phyloP scores from a whole-genome alignment of 2,113 vertebrate genomes.

The Tyto alba region DNA sequence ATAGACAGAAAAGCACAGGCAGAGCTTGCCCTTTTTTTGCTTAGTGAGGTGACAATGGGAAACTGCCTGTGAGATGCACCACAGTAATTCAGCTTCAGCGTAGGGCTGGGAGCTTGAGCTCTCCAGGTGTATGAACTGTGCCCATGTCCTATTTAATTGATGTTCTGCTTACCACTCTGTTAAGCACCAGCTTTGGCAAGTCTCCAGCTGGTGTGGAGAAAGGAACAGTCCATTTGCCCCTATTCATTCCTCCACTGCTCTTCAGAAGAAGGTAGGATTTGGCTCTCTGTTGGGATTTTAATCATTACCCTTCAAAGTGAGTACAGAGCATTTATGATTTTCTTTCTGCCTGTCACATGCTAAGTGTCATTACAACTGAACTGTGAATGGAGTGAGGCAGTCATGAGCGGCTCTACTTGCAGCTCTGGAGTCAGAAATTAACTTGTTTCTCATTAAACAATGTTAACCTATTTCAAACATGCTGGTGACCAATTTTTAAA shows the following conservation, averaged over 20 bases:
- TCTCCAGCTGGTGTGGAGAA: neutral
- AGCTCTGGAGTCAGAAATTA: neutral
- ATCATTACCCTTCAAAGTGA: neutral
- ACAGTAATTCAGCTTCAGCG: neutral
- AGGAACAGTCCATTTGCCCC: neutral
- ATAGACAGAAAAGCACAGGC: neutral
- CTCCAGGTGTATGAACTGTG: neutral
- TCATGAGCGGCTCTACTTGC: neutral
- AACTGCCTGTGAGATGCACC: neutral
- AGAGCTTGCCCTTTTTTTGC: neutral
- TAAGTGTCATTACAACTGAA: neutral
- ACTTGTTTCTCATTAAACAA: neutral
- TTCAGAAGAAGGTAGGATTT: neutral
- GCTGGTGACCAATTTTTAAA: neutral
- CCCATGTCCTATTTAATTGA: constrained; percentile 14
- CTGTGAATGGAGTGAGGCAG: neutral
- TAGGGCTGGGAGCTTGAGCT: neutral
- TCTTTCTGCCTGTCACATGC: neutral
- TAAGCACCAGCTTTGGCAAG: constrained; percentile 35
- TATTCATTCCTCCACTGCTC: neutral
- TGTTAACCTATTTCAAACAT: neutral
- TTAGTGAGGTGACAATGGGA: neutral
- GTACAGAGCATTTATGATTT: neutral
- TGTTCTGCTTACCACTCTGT: constrained; percentile 18
- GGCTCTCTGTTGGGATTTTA: neutral